These are phyloP conservation scores for Crypturellus undulatus DNA, from an alignment of 2,113 vertebrate species.

Conservation along the genomic window DNA sequence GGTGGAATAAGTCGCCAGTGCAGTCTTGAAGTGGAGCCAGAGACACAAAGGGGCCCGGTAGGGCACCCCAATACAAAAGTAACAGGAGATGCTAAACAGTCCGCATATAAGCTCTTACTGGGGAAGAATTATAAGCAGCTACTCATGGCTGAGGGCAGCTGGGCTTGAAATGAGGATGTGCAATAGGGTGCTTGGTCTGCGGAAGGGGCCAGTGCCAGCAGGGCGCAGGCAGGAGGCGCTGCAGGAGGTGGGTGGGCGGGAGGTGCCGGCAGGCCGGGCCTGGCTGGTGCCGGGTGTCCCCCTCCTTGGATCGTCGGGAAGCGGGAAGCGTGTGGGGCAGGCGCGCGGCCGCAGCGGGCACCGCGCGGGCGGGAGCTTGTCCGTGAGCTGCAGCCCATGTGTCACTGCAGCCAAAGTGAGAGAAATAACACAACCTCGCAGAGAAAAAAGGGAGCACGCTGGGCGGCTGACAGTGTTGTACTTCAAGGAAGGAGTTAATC, in stretches of 20 bases:
- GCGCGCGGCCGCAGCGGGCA: too few relatives aligned
- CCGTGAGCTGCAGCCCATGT: neutral
- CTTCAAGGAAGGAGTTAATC: neutral
- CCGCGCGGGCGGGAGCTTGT: neutral
- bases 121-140: neutral
- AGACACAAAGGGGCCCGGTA: neutral
- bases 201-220: accelerated
- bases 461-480: neutral
- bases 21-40: neutral
- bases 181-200: accelerated
- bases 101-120: neutral
- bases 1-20: neutral
- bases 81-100: accelerated
- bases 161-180: neutral
- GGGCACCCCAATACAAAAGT: neutral
- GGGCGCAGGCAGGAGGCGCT: too few relatives aligned
- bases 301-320: too few relatives aligned
- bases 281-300: too few relatives aligned
- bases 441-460: neutral
- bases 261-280: too few relatives aligned
- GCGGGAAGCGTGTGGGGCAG: too few relatives aligned
- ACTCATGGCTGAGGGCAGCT: accelerated
- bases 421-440: neutral
- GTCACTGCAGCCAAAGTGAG: neutral
- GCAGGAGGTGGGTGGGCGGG: too few relatives aligned